These are phyloP conservation scores for Drosophila nannoptera DNA, from an alignment of 1,140 invertebrate genomes.

Conservation along the genomic window DNA sequence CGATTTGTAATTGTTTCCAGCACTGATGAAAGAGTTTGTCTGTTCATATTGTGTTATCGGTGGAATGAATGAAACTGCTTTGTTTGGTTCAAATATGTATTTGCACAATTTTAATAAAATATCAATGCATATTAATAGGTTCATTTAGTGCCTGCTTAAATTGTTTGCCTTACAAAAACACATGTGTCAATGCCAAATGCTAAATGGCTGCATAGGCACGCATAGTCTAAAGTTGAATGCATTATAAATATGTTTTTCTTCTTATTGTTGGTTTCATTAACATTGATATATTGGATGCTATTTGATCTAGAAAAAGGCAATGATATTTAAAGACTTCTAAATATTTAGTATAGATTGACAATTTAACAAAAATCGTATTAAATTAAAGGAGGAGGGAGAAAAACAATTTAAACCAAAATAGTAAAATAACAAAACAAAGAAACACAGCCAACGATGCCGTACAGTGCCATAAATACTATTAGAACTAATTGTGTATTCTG, in stretches of 20 bases:
- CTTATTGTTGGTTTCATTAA: background rate
- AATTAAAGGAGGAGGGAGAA: conserved; percentile 12
- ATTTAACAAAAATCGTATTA: conserved; percentile 24
- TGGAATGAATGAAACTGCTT: background rate
- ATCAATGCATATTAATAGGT: conserved; percentile 5
- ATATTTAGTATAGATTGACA: conserved; percentile 8
- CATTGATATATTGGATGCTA: background rate
- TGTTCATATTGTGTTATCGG: background rate
- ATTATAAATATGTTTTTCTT: background rate
- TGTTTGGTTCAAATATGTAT: conserved; percentile 7
- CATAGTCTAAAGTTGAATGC: conserved; percentile 12
- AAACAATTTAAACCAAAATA: conserved; percentile 1
- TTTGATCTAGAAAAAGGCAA: conserved; percentile 12
- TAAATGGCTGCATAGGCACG: conserved; percentile 12
- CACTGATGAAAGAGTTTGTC: background rate
- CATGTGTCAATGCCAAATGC: conserved; percentile 11
- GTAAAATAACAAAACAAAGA: background rate
- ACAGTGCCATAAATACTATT: conserved; percentile 10
- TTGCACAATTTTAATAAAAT: conserved; percentile 28
- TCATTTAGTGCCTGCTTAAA: conserved; percentile 11
- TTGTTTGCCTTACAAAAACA: conserved; percentile 11
- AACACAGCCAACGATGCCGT: conserved; percentile 26
- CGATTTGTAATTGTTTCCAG: background rate
- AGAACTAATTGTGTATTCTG: conserved; percentile 32
- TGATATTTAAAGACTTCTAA: background rate